Evolutionary conservation across 2,888 invertebrate genomes (phyloP), one percentile per base, ranked within the genome.

Genomic region (Anagyrus pseudococci): DNA sequence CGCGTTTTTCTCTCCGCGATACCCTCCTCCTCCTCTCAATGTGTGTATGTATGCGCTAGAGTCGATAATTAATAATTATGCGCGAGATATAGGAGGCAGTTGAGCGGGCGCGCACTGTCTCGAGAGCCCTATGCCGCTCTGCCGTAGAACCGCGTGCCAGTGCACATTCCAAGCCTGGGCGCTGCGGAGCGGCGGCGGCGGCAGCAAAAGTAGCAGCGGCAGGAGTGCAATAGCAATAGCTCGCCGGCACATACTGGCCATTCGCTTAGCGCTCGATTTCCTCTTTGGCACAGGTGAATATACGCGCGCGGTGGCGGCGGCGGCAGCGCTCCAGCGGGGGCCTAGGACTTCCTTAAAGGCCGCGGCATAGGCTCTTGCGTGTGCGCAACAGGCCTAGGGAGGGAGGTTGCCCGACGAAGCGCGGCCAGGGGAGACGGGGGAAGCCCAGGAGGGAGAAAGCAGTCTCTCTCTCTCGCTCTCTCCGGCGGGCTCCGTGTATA

Each of bases 1-100:
- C 57, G 29, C 43, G 50, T 33, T 43, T 49, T 43, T 43, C 58
- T 1, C 17, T 6, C 22, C 13, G 22, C 22, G 10, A 10, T 23
- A n/a, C n/a, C n/a, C n/a, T n/a, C n/a, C n/a, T n/a, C n/a, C n/a
- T n/a, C n/a, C n/a, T n/a, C n/a, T 25, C 26, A 20, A 10, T 15
- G 6, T 22, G 6, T n/a, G 13, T 33, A 23, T 19, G 22, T 43
- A 22, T n/a, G 15, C 17, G 15, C 48, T 41, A 37, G 54, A 25
- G 20, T 54, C 50, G 50, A 57, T 57, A 50, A 62, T 62, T 62
- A 62, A 62, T 62, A 62, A 62, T 56, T 50, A 49, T 41, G 61
- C 50, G 33, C 19, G 29, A 6, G 26, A 1, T 22, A 15, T 17
- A 8, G n/a, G 29, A 13, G 20, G 26, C 37, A 29, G 17, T 17